Evolutionary conservation across 2,797 vertebrate genomes (phyloP).

Genomic region (Glyptemys insculpta): DNA sequence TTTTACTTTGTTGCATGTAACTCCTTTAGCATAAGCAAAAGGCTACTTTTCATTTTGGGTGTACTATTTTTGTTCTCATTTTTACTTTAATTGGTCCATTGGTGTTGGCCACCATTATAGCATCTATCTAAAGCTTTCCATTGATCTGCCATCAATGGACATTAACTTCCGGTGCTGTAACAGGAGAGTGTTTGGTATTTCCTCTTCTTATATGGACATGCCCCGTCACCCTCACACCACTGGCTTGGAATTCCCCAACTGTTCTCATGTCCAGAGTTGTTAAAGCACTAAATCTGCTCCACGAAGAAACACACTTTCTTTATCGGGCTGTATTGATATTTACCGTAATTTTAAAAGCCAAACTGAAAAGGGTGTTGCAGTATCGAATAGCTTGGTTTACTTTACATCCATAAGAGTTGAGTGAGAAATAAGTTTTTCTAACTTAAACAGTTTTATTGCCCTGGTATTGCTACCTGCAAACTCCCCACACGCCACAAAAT

Average conservation of each 20-base stretch:
- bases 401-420: background rate
- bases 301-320: background rate
- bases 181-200: background rate
- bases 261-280: background rate
- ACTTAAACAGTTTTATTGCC: background rate
- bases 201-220: background rate
- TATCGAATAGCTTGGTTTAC: background rate
- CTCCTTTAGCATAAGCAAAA: background rate
- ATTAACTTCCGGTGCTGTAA: background rate
- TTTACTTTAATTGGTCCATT: background rate
- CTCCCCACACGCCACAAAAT: background rate
- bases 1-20: background rate
- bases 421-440: background rate
- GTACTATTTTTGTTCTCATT: background rate
- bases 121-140: background rate
- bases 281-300: background rate
- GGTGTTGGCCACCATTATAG: rapidly evolving
- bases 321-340: background rate
- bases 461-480: background rate
- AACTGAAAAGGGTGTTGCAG: background rate
- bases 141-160: background rate
- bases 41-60: background rate
- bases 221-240: rapidly evolving
- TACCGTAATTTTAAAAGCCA: background rate
- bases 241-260: background rate